phyloP scores from a whole-genome alignment of 2,797 vertebrate species.

The Leptatherina wallacei region DNA sequence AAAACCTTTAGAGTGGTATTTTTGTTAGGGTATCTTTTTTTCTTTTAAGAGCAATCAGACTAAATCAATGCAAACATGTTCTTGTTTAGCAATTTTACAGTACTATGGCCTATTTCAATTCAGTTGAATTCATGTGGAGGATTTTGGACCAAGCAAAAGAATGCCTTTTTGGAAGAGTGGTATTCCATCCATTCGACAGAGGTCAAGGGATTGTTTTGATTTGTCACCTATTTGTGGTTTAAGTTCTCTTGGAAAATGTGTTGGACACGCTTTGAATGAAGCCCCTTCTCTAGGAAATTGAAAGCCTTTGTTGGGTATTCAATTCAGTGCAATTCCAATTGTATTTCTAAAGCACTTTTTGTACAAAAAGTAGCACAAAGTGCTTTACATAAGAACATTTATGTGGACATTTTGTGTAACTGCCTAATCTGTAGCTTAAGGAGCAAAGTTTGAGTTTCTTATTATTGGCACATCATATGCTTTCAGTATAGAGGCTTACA shows the following conservation, averaged over 20 bases:
- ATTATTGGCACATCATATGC: conserved; percentile 5
- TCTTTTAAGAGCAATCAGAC: background rate
- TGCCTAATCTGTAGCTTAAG: conserved; percentile 22
- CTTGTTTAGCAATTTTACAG: background rate
- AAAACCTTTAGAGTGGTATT: background rate
- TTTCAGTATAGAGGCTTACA: conserved; percentile 7
- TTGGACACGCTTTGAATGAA: background rate
- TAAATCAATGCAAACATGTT: background rate
- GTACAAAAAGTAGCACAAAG: too few relatives aligned
- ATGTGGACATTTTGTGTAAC: conserved; percentile 10
- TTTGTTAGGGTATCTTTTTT: background rate
- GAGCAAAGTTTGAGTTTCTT: conserved; percentile 40
- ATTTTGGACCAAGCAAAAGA: background rate
- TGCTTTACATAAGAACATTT: background rate
- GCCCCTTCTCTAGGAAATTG: background rate
- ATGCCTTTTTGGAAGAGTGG: background rate
- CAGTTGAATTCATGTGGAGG: background rate
- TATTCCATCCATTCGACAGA: background rate
- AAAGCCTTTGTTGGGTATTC: background rate
- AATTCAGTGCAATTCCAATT: too few relatives aligned
- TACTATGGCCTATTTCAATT: background rate
- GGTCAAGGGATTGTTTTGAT: background rate
- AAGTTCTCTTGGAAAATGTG: background rate
- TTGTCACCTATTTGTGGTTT: background rate
- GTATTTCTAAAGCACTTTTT: too few relatives aligned